A percentile compares a stretch with the other conserved stretches of the same genome.
Evolutionary conservation across 2,113 vertebrate genomes (phyloP).

Genomic region (Campylorhamphus procurvoides): DNA sequence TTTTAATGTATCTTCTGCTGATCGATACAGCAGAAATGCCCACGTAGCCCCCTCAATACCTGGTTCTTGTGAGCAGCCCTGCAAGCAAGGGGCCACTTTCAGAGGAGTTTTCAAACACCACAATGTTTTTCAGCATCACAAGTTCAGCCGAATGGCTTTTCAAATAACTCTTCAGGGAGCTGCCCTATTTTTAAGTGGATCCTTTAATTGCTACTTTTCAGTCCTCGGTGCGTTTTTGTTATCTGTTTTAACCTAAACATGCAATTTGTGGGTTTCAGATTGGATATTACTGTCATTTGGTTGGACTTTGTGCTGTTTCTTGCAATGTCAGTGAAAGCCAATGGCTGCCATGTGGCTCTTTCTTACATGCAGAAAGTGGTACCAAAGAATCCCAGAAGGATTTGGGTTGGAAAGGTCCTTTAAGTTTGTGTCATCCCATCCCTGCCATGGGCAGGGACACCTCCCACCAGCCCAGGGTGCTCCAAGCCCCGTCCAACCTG

Average conservation of each 20-base stretch:
- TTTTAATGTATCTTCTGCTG: background rate
- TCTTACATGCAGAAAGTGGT: background rate
- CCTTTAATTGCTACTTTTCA: background rate
- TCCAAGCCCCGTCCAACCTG: background rate
- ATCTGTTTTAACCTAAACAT: background rate
- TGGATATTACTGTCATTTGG: background rate
- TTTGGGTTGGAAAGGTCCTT: background rate
- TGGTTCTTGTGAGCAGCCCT: background rate
- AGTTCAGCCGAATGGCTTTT: background rate
- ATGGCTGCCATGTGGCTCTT: background rate
- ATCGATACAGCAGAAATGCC: background rate
- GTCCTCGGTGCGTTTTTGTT: background rate
- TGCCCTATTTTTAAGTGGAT: background rate
- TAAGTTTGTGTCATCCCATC: accelerated
- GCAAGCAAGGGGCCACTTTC: background rate
- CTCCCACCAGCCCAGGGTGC: background rate
- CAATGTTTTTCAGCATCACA: background rate
- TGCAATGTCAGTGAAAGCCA: background rate
- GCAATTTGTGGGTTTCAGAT: background rate
- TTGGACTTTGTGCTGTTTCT: background rate
- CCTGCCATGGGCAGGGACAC: background rate
- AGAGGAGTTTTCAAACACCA: background rate
- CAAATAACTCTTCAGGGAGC: background rate
- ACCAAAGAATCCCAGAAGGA: background rate
- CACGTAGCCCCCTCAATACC: accelerated